Evolutionary conservation across 2,113 vertebrate genomes (phyloP).

Genomic region (Chitala chitala): DNA sequence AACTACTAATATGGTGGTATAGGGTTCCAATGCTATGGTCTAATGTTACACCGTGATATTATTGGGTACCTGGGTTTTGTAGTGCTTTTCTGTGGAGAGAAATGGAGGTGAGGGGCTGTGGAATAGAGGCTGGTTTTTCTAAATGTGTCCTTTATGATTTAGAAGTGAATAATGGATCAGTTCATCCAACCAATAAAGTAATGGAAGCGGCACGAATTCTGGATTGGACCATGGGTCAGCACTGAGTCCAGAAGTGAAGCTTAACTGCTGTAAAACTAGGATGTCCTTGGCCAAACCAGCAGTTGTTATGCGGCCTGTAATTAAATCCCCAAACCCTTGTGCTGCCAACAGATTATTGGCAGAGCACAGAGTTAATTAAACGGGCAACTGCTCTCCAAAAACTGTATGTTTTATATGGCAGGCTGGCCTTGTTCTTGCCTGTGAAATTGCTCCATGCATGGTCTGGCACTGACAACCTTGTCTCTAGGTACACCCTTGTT

Average conservation of each 20-base stretch:
- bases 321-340: conserved; percentile 17
- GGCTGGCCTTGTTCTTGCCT: neutral
- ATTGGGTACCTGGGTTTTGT: too few species aligned
- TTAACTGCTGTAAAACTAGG: conserved; percentile 26
- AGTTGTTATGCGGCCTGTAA: conserved; percentile 26
- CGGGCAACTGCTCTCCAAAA: conserved; percentile 7
- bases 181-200: too few species aligned
- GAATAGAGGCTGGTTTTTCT: too few species aligned
- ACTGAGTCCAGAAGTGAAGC: conserved; percentile 30
- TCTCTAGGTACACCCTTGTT: neutral
- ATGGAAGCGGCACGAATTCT: too few species aligned
- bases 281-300: neutral
- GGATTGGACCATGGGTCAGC: neutral
- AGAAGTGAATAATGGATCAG: too few species aligned
- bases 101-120: too few species aligned
- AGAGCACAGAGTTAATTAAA: conserved; percentile 11
- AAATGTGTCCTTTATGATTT: too few species aligned
- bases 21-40: too few species aligned
- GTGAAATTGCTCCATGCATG: neutral
- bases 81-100: too few species aligned
- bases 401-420: conserved; percentile 15
- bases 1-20: too few species aligned
- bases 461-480: neutral
- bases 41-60: too few species aligned
- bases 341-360: conserved; percentile 4